These are phyloP conservation scores for human DNA, from an alignment of 2,113 vertebrate species.

Conservation along the genomic window GRCh38 chr13:32155001-32155500, in stretches of 20 bases:
- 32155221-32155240: background rate
- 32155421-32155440: background rate
- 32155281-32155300: background rate
- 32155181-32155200: background rate
- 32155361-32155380: background rate
- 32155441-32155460: background rate
- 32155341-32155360: background rate
- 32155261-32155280: background rate
- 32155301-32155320: background rate
- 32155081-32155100: background rate
- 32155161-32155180: slow-evolving; percentile 4
- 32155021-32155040: background rate
- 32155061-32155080: background rate
- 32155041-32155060: background rate
- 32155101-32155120: background rate
- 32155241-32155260: background rate
- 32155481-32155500: slow-evolving; percentile 96
- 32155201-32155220: background rate
- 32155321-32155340: background rate
- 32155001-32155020: background rate
- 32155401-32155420: background rate
- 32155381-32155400: background rate
- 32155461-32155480: slow-evolving; percentile 30
- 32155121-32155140: background rate
- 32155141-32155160: background rate